Conservation (phyloP, 2,888 invertebrate genomes). For the Epinotia demarniana region DNA sequence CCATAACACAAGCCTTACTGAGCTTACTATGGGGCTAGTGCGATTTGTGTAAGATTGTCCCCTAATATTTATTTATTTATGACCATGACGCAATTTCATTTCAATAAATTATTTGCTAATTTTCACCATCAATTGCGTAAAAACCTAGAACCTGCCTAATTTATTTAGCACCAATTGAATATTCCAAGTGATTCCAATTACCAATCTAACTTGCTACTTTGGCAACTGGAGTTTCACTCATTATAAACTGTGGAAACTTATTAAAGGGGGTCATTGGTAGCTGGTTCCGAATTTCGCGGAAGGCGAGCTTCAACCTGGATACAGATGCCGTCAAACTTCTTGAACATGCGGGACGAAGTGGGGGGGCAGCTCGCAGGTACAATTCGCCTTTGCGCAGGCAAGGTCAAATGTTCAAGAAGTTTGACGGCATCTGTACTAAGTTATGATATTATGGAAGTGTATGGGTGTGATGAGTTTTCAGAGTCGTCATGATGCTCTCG, state of each 20-base stretch:
- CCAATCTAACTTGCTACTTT: not conserved
- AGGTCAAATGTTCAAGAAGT: too few relatives aligned
- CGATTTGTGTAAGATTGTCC: too few relatives aligned
- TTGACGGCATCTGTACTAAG: too few relatives aligned
- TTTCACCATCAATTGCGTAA: not conserved
- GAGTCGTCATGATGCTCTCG: not conserved
- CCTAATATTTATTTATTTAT: too few relatives aligned
- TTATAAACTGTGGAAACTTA: not conserved
- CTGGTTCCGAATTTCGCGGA: conserved; percentile 9
- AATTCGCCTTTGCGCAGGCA: too few relatives aligned
- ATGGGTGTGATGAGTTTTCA: not conserved
- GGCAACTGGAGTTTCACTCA: not conserved
- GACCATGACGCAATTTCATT: too few relatives aligned
- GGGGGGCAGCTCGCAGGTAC: too few relatives aligned
- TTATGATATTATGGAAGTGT: not conserved
- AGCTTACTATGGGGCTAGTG: too few relatives aligned
- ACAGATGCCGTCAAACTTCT: too few relatives aligned
- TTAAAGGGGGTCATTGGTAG: not conserved
- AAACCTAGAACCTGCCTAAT: conserved; percentile 7
- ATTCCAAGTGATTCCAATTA: conserved; percentile 16
- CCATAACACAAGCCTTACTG: too few relatives aligned
- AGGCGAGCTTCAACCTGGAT: not conserved
- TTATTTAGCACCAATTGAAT: conserved; percentile 9
- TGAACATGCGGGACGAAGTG: too few relatives aligned
- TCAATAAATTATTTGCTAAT: not conserved